Percentiles rank a stretch among this genome's conserved stretches.
phyloP scores from a whole-genome alignment of 2,888 invertebrate genomes.

The Thereva nobilitata region DNA sequence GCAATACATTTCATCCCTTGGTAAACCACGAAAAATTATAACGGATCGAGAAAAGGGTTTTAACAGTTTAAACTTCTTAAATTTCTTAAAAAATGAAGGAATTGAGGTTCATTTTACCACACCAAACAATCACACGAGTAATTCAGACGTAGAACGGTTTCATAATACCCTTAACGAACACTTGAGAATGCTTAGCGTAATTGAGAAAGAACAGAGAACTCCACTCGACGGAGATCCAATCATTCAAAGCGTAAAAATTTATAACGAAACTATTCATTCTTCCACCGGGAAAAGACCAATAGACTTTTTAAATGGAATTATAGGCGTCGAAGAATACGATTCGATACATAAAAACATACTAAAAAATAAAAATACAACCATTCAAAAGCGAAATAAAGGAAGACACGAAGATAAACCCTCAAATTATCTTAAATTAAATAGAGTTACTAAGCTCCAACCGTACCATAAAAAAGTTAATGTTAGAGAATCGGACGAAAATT shows the following conservation, averaged over 20 bases:
- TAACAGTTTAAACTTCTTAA: constrained; percentile 7
- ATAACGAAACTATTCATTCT: constrained; percentile 28
- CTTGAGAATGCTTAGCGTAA: constrained; percentile 1
- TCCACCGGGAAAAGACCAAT: constrained; percentile 18
- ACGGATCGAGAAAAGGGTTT: constrained; percentile 11
- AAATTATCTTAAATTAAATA: too few species aligned
- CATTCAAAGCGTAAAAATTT: constrained; percentile 9
- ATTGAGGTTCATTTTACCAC: constrained; percentile 26
- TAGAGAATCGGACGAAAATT: too few species aligned
- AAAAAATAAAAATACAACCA: neutral
- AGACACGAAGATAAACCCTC: too few species aligned
- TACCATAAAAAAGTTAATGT: too few species aligned
- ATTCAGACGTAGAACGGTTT: constrained; percentile 13
- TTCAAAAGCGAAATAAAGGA: neutral
- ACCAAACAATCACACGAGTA: constrained; percentile 26
- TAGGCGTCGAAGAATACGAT: constrained; percentile 1
- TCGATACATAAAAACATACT: constrained; percentile 10
- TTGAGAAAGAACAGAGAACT: constrained; percentile 15
- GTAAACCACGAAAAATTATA: constrained; percentile 36
- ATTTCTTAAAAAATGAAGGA: constrained; percentile 15
- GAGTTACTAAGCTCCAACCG: too few species aligned
- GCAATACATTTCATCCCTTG: constrained; percentile 36
- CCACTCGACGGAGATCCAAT: constrained; percentile 7
- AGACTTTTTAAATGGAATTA: constrained; percentile 23
- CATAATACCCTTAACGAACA: constrained; percentile 25